Evolutionary conservation across 2,888 invertebrate genomes (phyloP).

Genomic region (Chalcis sispes): DNA sequence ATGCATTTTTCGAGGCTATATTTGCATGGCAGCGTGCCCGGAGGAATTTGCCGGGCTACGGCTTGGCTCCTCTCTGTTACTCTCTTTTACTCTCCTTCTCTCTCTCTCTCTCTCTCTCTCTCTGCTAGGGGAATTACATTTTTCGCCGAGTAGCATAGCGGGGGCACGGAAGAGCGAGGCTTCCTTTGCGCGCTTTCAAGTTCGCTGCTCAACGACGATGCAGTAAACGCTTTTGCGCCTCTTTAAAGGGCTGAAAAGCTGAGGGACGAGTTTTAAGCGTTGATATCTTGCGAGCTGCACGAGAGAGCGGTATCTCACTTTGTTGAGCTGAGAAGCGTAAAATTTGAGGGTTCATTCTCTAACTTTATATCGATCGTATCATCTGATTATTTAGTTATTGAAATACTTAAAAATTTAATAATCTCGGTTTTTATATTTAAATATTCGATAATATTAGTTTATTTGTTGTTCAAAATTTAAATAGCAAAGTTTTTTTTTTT

Average conservation of each 20-base stretch:
- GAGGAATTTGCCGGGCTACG: conserved; percentile 43
- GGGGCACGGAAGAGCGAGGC: not conserved
- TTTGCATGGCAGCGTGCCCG: conserved; percentile 54
- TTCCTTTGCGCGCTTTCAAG: conserved; percentile 26
- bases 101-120: not conserved
- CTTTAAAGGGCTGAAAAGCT: conserved; percentile 24
- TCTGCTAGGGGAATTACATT: conserved; percentile 34
- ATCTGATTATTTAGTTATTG: too few species aligned
- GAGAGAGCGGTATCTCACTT: too few species aligned
- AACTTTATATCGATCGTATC: too few species aligned
- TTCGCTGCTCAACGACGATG: conserved; percentile 1
- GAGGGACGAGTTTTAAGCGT: too few species aligned
- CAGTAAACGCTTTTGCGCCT: conserved; percentile 38
- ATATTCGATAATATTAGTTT: too few species aligned
- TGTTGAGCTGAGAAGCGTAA: too few species aligned
- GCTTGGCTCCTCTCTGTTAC: not conserved
- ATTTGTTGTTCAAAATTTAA: too few species aligned
- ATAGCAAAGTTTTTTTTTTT: too few species aligned
- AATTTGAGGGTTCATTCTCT: too few species aligned
- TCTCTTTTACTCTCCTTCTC: not conserved
- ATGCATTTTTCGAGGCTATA: conserved; percentile 51
- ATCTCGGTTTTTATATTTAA: too few species aligned
- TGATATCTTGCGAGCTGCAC: too few species aligned
- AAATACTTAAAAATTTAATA: too few species aligned
- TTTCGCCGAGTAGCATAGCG: conserved; percentile 41